A percentile compares a stretch with the other conserved stretches of the same genome.
Evolutionary conservation across 2,113 vertebrate genomes (phyloP).

Genomic region (Sialia sialis): DNA sequence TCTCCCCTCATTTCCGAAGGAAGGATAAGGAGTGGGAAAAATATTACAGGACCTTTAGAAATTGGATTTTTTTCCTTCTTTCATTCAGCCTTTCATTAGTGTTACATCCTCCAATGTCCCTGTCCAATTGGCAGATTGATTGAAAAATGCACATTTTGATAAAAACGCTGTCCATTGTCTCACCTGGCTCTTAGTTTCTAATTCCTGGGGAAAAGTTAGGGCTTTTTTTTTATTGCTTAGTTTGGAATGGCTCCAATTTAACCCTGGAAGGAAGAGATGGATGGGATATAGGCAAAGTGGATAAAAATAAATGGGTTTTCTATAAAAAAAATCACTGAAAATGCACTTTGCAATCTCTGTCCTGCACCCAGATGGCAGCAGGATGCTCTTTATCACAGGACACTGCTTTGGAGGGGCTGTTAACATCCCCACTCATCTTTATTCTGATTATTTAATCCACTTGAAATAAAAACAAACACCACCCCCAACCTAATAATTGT

Average conservation of each 20-base stretch:
- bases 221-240: neutral
- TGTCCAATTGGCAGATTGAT: neutral
- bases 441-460: neutral
- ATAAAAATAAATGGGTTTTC: rapidly evolving
- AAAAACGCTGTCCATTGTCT: neutral
- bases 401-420: neutral
- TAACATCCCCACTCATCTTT: neutral
- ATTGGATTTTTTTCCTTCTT: neutral
- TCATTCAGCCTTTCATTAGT: neutral
- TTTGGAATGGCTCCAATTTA: neutral
- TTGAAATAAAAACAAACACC: neutral
- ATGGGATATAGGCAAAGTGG: neutral
- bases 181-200: neutral
- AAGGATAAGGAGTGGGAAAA: neutral
- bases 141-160: neutral
- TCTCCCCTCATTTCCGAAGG: neutral
- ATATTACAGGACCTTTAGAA: neutral
- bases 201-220: neutral
- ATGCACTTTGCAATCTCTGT: neutral
- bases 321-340: rapidly evolving
- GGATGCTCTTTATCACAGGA: neutral
- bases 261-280: neutral
- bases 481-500: neutral
- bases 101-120: neutral
- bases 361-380: conserved; percentile 36